Evolutionary conservation across 1,140 invertebrate genomes (phyloP), one percentile per base, ranked within the genome.

Genomic region (Mesaphorura yosii): DNA sequence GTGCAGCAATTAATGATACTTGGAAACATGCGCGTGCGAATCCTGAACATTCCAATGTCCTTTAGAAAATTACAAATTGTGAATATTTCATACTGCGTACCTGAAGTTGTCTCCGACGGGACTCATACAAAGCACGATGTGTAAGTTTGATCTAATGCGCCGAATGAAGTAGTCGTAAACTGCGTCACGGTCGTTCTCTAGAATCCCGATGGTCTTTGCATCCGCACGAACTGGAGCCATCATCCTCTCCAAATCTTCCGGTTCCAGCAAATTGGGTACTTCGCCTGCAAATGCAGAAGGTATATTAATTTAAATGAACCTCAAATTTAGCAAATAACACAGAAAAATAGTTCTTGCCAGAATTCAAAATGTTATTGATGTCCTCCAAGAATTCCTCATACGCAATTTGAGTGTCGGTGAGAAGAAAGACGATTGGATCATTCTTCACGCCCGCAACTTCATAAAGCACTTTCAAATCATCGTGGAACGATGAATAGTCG

Each of bases 1-100:
- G 88, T 92, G 63, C 88, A 92, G 66, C 87, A 92, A 65, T 92
- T 93, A 0, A 93, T 85, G 37, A 94, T 71, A 0, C 88, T 91
- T 1, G 90, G 89, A 68, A 92, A 94, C 77, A 89, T 85, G 41
- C 82, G 75, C 61, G 82, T 85, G 4, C 83, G 72, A 7, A 80
- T 71, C 34, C 83, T 80, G 58, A 27, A 64, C 59, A 55, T 44
- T 44, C 12, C 22, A 44, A 44, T 44, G 22, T 44, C 22, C 22
- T 22, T 51, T 27, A 44, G 19, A 3, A 17, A 19, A 27, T n/a
- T 6, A 23, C 7, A 2, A 28, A 47, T 28, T 47, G 15, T 12
- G 12, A 44, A 14, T 44, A 20, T 44, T 44, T 44, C 15, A 10
- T 28, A 7, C 26, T 5, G 48, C 40, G 64, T 64, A 80, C 75